These are phyloP conservation scores for Sicus ferrugineus DNA, from an alignment of 2,888 invertebrate species.

Conservation along the genomic window DNA sequence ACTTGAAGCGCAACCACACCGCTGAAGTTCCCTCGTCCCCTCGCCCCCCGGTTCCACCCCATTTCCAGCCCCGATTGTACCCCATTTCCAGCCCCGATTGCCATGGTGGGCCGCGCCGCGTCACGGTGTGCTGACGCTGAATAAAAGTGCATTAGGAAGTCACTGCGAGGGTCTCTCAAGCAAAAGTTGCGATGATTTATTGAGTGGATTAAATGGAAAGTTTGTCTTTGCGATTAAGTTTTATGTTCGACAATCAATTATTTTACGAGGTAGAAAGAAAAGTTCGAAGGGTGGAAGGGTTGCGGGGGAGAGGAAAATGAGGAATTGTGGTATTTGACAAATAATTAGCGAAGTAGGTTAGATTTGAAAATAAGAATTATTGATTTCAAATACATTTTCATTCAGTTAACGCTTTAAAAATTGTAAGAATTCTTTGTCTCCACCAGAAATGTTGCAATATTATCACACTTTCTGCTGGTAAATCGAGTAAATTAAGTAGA, in stretches of 20 bases:
- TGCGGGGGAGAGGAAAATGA: neutral
- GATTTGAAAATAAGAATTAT: neutral
- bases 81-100: no score
- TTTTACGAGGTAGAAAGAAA: constrained; percentile 13
- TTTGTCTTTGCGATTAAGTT: constrained; percentile 35
- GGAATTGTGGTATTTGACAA: neutral
- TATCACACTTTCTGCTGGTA: no score
- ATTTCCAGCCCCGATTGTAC: no score
- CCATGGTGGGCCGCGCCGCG: neutral
- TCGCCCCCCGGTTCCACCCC: neutral
- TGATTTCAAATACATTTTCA: neutral
- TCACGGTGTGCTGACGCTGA: neutral
- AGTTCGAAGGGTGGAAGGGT: neutral
- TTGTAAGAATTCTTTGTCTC: no score
- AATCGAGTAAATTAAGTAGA: no score
- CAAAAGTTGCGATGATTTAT: constrained; percentile 34
- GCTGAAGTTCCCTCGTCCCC: constrained; percentile 9
- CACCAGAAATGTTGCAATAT: no score
- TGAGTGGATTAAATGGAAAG: constrained; percentile 31
- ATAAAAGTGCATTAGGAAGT: neutral
- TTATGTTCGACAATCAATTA: constrained; percentile 30
- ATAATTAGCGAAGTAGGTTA: neutral
- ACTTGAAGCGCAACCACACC: no score
- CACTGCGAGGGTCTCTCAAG: neutral
- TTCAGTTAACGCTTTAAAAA: neutral